Evolutionary conservation across 2,888 invertebrate species (phyloP).

Genomic region (Helleia helle): DNA sequence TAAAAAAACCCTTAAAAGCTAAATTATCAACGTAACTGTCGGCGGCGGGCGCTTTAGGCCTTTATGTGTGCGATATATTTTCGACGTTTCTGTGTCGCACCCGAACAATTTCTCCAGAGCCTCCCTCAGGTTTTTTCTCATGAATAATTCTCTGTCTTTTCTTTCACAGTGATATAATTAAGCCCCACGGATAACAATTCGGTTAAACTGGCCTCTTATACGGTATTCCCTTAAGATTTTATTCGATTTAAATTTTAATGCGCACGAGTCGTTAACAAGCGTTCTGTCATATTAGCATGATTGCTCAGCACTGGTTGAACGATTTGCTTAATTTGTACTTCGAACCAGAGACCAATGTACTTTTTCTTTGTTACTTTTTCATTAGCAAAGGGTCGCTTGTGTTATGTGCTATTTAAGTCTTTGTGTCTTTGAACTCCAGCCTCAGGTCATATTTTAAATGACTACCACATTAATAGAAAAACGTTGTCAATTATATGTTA

Average conservation of each 20-base stretch:
- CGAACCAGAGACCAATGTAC: constrained; percentile 8
- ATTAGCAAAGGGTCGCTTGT: constrained; percentile 14
- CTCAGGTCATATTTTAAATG: constrained; percentile 18
- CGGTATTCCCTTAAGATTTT: constrained; percentile 41
- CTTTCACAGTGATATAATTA: constrained; percentile 54
- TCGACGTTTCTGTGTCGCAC: constrained; percentile 19
- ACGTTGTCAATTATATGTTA: constrained; percentile 20
- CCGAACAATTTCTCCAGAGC: constrained; percentile 22
- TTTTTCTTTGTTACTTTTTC: constrained; percentile 22
- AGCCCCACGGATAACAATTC: constrained; percentile 50
- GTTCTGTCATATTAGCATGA: constrained; percentile 19
- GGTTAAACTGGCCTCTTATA: constrained; percentile 35
- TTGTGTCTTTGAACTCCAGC: constrained; percentile 16
- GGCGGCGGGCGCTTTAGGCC: neutral
- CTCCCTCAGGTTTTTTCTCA: constrained; percentile 31
- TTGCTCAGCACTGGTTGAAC: constrained; percentile 16
- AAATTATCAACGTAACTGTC: no score
- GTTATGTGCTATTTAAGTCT: constrained; percentile 11
- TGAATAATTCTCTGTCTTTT: constrained; percentile 42
- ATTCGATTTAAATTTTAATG: constrained; percentile 30
- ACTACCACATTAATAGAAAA: constrained; percentile 12
- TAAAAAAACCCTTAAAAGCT: no score
- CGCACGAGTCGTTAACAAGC: constrained; percentile 25
- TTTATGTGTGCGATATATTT: constrained; percentile 6
- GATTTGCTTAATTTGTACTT: constrained; percentile 20